Evolutionary conservation across 2,797 vertebrate species (phyloP).

Genomic region (Aplochiton taeniatus): DNA sequence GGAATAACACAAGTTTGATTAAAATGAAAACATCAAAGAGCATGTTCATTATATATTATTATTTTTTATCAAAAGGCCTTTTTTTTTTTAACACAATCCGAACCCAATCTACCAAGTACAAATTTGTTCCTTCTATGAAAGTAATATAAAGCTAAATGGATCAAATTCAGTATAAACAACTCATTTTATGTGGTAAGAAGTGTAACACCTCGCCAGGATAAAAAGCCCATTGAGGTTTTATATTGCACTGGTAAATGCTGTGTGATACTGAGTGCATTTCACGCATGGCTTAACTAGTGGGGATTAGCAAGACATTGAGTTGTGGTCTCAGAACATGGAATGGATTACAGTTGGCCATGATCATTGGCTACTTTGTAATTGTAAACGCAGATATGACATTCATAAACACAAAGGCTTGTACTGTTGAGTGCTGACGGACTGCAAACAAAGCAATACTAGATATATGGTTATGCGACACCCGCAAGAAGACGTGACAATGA

Average conservation of each 20-base stretch:
- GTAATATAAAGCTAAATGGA: too few relatives aligned
- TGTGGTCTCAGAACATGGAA: slow-evolving; percentile 40
- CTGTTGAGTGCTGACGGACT: slow-evolving; percentile 12
- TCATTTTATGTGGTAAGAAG: too few relatives aligned
- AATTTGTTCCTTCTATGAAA: too few relatives aligned
- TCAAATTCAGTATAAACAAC: too few relatives aligned
- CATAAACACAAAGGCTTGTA: slow-evolving; percentile 21
- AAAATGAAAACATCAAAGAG: too few relatives aligned
- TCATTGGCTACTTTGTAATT: background rate
- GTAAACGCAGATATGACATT: background rate
- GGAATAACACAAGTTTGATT: too few relatives aligned
- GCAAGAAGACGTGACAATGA: slow-evolving; percentile 24
- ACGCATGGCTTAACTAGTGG: slow-evolving; percentile 56
- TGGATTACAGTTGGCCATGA: slow-evolving; percentile 8
- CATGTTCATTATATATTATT: background rate
- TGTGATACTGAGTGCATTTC: slow-evolving; percentile 36
- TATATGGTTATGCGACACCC: slow-evolving; percentile 15
- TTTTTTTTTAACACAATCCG: background rate
- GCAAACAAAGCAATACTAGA: slow-evolving; percentile 20
- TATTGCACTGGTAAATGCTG: slow-evolving; percentile 14
- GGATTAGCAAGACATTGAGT: slow-evolving; percentile 8
- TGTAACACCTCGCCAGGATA: too few relatives aligned
- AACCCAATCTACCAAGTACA: too few relatives aligned
- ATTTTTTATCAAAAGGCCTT: background rate
- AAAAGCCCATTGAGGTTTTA: too few relatives aligned